Percentiles rank a stretch among this genome's conserved stretches.
phyloP scores from a whole-genome alignment of 2,797 vertebrate genomes.

The Danio choprae region DNA sequence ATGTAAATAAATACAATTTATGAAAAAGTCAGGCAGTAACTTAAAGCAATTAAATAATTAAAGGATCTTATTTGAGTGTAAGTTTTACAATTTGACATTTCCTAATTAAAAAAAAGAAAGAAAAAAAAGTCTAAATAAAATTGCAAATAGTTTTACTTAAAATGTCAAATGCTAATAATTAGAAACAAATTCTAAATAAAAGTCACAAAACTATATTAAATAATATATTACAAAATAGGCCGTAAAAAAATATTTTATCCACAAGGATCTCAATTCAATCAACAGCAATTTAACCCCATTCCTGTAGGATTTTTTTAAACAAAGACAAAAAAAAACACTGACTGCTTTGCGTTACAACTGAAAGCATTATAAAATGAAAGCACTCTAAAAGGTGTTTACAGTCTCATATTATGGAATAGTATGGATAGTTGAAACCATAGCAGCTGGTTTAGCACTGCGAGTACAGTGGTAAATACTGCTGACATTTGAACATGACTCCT shows the following conservation, averaged over 20 bases:
- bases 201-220: neutral
- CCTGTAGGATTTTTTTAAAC: neutral
- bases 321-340: neutral
- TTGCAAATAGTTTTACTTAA: too few relatives aligned
- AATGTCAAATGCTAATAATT: neutral
- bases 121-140: too few relatives aligned
- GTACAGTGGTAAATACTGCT: constrained; percentile 42
- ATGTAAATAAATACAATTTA: neutral
- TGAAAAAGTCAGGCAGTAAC: too few relatives aligned
- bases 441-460: constrained; percentile 23
- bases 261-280: too few relatives aligned
- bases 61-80: too few relatives aligned
- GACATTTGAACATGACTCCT: constrained; percentile 58
- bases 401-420: neutral
- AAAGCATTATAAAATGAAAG: neutral
- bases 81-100: too few relatives aligned
- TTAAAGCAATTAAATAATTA: too few relatives aligned
- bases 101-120: too few relatives aligned
- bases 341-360: neutral
- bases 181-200: neutral
- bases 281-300: neutral
- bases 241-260: too few relatives aligned
- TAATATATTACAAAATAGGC: neutral
- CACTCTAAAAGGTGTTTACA: neutral
- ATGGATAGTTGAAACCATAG: neutral